Evolutionary conservation across 2,113 vertebrate species (phyloP).

Genomic region (Semicossyphus pulcher): DNA sequence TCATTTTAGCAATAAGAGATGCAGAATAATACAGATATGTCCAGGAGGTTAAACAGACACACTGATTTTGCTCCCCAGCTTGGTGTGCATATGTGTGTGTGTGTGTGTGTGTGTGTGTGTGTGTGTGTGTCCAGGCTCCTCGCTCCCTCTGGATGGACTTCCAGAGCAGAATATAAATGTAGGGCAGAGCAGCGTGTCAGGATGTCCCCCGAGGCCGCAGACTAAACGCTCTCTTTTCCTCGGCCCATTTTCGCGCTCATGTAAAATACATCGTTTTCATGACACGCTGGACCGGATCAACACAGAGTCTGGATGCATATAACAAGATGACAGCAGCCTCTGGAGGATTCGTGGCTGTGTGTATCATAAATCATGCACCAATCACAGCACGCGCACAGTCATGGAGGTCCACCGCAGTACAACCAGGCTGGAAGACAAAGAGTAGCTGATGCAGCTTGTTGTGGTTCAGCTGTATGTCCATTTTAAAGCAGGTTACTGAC

Average conservation of each 20-base stretch:
- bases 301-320: conserved; percentile 4
- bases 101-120: conserved; percentile 6
- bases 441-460: too few species aligned
- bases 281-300: conserved; percentile 24
- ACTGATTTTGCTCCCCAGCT: not conserved
- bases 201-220: conserved; percentile 29
- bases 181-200: not conserved
- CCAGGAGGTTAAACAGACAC: not conserved
- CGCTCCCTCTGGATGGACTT: conserved; percentile 14
- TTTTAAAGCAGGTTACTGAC: not conserved
- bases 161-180: conserved; percentile 25
- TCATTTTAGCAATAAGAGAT: not conserved
- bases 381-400: not conserved
- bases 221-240: conserved; percentile 38
- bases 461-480: not conserved
- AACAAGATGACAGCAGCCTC: conserved; percentile 32
- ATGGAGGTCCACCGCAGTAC: not conserved
- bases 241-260: conserved; percentile 40
- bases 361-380: conserved; percentile 32
- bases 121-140: conserved; percentile 9
- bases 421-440: not conserved
- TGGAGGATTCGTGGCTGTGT: not conserved
- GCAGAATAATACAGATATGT: not conserved
- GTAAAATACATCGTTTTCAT: conserved; percentile 51
- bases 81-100: conserved; percentile 6